Evolutionary conservation across 1,140 invertebrate species (phyloP), one percentile per base, ranked within the genome.

Genomic region (Drosophila jambulina): DNA sequence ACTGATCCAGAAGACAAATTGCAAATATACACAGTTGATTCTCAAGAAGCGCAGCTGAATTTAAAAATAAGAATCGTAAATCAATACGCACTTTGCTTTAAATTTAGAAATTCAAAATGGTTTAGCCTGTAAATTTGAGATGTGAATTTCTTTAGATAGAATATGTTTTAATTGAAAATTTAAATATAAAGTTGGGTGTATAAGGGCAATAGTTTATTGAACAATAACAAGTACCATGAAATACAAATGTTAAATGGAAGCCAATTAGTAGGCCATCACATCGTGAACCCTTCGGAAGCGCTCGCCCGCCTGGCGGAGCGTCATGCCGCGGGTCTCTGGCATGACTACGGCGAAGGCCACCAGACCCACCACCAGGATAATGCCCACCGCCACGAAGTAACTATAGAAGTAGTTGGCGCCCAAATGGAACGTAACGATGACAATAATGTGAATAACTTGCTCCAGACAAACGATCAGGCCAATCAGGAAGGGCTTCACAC

Each of bases 391-490:
- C 46, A 91, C 51, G 9, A 82, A 82, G 60, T 88, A 91, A 1
- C n/a, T 13, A 36, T 48, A 87, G 2, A 60, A 62, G 27, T 1
- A 6, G 2, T 63, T 21, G 0, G 45, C 3, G 0, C 13, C 27
- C 3, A 4, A 3, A 0, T 9, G 3, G 12, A 75, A 78, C 2
- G 69, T 68, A 6, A 59, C 63, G 12, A 92, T 91, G 3, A 82
- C 74, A 38, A 92, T 76, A 15, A 91, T 91, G 29, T 92, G 91
- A 15, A 91, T 71, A 34, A 78, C 36, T 29, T 91, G 81, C 40
- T 92, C 82, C 2, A 91, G 10, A 21, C 75, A 79, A 19, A 92
- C 70, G 42, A 86, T 78, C 23, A 87, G 51, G 9, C 63, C 86
- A 5, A 91, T 75, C 5, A 87, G 46, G 34, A 57, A 75, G 17